Evolutionary conservation across 2,888 invertebrate species (phyloP).

Genomic region (Ophonus ardosiacus): DNA sequence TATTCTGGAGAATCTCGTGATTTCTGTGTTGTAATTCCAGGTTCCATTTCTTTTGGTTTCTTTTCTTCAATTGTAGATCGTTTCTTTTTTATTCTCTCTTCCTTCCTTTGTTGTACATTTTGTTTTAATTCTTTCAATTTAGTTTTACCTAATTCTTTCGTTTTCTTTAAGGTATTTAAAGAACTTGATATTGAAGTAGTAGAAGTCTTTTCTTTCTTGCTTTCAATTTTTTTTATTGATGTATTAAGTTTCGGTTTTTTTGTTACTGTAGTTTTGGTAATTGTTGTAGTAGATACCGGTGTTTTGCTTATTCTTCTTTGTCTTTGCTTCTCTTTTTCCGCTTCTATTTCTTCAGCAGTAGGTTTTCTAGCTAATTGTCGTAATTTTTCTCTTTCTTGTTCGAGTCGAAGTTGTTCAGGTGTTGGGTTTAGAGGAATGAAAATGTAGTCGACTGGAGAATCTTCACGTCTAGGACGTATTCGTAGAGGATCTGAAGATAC

Average conservation of each 20-base stretch:
- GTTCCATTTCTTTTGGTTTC: conserved; percentile 5
- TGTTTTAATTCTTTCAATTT: conserved; percentile 55
- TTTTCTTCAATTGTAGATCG: conserved; percentile 37
- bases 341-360: conserved; percentile 17
- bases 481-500: conserved; percentile 6
- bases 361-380: background rate
- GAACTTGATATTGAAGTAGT: conserved; percentile 26
- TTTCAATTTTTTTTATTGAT: conserved; percentile 6
- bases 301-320: conserved; percentile 25
- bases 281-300: background rate
- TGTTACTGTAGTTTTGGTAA: conserved; percentile 12
- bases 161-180: conserved; percentile 51
- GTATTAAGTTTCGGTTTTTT: conserved; percentile 33
- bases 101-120: conserved; percentile 44
- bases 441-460: conserved; percentile 60
- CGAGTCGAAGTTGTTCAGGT: conserved; percentile 36
- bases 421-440: conserved; percentile 56
- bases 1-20: conserved; percentile 23
- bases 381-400: conserved; percentile 50
- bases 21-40: conserved; percentile 23
- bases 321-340: conserved; percentile 22
- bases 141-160: conserved; percentile 50
- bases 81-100: conserved; percentile 68
- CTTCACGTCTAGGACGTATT: conserved; percentile 35
- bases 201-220: background rate